These are phyloP conservation scores for Euleptes europaea DNA, from an alignment of 2,113 vertebrate genomes.

Conservation along the genomic window DNA sequence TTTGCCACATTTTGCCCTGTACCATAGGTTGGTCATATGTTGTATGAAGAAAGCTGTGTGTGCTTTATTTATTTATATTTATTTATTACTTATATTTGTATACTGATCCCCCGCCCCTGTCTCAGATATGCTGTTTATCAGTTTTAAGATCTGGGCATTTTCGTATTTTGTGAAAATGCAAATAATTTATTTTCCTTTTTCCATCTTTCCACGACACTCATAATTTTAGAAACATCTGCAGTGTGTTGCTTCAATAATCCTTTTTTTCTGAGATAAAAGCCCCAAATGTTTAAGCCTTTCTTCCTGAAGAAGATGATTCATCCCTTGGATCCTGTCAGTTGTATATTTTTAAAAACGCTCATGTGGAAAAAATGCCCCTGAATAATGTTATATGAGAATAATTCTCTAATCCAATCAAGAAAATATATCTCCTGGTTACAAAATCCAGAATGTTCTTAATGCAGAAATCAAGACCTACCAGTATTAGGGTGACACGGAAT, in stretches of 20 bases:
- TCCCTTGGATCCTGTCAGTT: background rate
- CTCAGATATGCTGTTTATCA: background rate
- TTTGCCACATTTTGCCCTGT: background rate
- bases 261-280: background rate
- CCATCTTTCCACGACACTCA: background rate
- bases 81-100: too few relatives aligned
- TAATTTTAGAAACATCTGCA: background rate
- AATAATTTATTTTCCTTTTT: background rate
- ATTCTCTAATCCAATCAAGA: background rate
- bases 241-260: background rate
- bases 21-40: background rate
- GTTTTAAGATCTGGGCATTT: background rate
- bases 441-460: background rate
- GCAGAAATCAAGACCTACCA: background rate
- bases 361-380: background rate
- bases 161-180: background rate
- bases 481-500: background rate
- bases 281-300: background rate
- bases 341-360: background rate
- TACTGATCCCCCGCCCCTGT: too few relatives aligned
- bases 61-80: background rate
- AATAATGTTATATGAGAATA: background rate
- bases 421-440: background rate
- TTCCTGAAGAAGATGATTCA: background rate
- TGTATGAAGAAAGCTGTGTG: background rate